phyloP scores from a whole-genome alignment of 1,140 invertebrate species.

The Leptinotarsa lineolata region DNA sequence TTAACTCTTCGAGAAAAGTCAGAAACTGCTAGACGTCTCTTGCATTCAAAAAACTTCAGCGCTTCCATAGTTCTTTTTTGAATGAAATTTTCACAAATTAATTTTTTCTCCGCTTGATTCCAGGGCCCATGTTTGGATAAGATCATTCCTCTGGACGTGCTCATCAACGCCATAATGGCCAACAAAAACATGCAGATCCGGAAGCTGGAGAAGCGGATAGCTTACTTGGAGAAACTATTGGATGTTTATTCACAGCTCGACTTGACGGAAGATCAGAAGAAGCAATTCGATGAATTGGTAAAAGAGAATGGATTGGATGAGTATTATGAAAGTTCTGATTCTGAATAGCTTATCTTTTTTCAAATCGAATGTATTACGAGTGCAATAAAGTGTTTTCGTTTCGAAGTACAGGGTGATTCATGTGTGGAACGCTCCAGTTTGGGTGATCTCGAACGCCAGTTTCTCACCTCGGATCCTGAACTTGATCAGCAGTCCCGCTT shows the following conservation, averaged over 20 bases:
- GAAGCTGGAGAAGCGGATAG: constrained; percentile 57
- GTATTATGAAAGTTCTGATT: constrained; percentile 12
- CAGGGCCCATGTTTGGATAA: constrained; percentile 41
- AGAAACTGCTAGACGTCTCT: too few species aligned
- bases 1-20: too few species aligned
- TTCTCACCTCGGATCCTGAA: too few species aligned
- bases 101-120: background rate
- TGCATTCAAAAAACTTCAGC: too few species aligned
- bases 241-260: constrained; percentile 36
- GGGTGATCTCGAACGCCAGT: too few species aligned
- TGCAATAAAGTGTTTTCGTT: constrained; percentile 5
- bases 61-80: too few species aligned
- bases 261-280: constrained; percentile 40
- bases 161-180: constrained; percentile 58
- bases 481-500: too few species aligned
- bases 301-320: constrained; percentile 28
- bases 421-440: background rate
- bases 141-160: constrained; percentile 58
- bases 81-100: too few species aligned
- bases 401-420: background rate
- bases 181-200: constrained; percentile 57
- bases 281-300: constrained; percentile 38
- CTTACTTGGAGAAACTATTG: constrained; percentile 39
- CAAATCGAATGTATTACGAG: background rate
- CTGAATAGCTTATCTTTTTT: background rate